Base-by-base conservation (phyloP, 1,140 invertebrate genomes). In the Stegodyphus dumicola region DNA sequence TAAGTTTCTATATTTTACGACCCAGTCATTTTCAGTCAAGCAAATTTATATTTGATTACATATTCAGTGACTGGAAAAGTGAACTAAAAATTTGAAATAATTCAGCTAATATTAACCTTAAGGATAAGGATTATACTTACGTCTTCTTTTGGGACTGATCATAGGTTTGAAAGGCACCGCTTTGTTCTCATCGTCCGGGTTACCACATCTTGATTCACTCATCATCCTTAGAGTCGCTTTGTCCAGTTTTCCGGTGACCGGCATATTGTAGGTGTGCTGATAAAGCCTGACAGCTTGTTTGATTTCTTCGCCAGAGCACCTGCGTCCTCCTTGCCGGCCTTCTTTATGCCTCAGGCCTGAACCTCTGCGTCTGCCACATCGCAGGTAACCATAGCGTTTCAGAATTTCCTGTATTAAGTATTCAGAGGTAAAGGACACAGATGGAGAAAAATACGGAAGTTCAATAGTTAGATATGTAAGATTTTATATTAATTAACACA, bases 151-250 rank as follows among this genome's bases (percentile, higher is more conserved):
- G 1, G 67, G 75, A 33, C 74, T 52, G 51, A 86, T 86, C 84
- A 86, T 86, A 6, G 84, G 84, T 56, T 87, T 80, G 11, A 76
- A 87, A 4, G 84, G 70, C 7, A 56, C 83, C 1, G 85, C 70
- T 10, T 74, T 75, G 33, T 86, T 79, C 49, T 89, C 89, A 18
- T 89, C 89, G 85, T 91, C 91, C n/a, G 88, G 89, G 86, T 91
- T 91, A 5, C 91, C 91, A 85, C 91, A 91, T 7, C 91, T 83
- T 5, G 90, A 89, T 18, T 88, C 89, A 73, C 90, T 90, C 90
- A 91, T 90, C 3, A 90, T 79, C 49, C 85, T 81, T 71, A 89
- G 88, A 7, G 91, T 91, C 54, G 88, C 86, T 52, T 89, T 85
- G 80, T 91, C 90, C 49, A 91, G 81, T 6, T 89, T 87, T 56